phyloP scores from a whole-genome alignment of 2,888 invertebrate genomes.

The Acholoe squamosa region DNA sequence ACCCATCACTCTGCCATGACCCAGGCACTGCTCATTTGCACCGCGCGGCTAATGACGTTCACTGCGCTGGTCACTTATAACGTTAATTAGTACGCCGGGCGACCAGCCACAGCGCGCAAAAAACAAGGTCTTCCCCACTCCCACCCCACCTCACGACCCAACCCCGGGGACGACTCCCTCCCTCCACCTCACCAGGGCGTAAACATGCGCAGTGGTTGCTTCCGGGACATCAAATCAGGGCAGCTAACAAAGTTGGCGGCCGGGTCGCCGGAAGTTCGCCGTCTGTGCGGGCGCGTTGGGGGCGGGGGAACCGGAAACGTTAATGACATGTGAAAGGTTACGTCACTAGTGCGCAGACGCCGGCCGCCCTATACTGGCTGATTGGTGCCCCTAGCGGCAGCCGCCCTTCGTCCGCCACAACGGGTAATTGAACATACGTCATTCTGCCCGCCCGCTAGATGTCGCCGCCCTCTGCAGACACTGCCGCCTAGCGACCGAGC shows the following conservation, averaged over 20 bases:
- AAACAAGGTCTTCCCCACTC: neutral
- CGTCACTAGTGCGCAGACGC: slow-evolving; percentile 12
- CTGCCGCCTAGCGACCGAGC: slow-evolving; percentile 36
- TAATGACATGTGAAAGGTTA: slow-evolving; percentile 59
- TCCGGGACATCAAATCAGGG: slow-evolving; percentile 52
- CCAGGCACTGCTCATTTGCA: slow-evolving; percentile 52
- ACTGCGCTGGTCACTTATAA: slow-evolving; percentile 49
- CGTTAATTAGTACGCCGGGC: slow-evolving; percentile 56
- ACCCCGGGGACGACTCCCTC: neutral
- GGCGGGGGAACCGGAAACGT: slow-evolving; percentile 41
- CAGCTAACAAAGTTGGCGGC: slow-evolving; percentile 49
- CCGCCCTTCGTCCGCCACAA: neutral
- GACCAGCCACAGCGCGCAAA: neutral
- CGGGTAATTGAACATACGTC: slow-evolving; percentile 61
- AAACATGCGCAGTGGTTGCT: slow-evolving; percentile 43
- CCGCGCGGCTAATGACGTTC: slow-evolving; percentile 57
- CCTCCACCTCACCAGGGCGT: neutral
- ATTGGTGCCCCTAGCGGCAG: slow-evolving; percentile 23
- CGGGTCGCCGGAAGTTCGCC: slow-evolving; percentile 23
- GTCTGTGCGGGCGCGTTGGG: neutral
- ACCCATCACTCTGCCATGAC: neutral
- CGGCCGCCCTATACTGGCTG: neutral
- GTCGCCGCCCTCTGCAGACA: neutral
- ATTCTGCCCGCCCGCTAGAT: neutral
- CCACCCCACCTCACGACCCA: neutral